Percentiles rank a stretch among this genome's conserved stretches.
phyloP scores from a whole-genome alignment of 2,113 vertebrate genomes.

The Erythrocercus mccallii region DNA sequence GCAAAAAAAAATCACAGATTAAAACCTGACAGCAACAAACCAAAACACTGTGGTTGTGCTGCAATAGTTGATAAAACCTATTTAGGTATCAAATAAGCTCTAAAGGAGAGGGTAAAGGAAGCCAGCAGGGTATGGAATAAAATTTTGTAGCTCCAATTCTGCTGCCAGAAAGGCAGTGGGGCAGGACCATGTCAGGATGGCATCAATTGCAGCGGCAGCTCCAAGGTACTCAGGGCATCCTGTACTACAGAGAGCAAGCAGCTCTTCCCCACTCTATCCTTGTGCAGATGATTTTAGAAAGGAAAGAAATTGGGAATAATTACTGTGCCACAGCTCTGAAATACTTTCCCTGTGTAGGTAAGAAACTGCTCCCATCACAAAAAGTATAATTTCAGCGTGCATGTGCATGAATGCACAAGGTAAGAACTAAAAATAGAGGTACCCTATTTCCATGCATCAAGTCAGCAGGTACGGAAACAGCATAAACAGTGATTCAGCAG shows the following conservation, averaged over 20 bases:
- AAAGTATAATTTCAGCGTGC: not conserved
- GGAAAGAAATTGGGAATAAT: not conserved
- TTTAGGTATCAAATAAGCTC: not conserved
- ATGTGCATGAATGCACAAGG: constrained; percentile 38
- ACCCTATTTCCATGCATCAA: constrained; percentile 17
- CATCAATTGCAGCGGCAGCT: rapidly evolving
- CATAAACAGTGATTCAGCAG: constrained; percentile 58
- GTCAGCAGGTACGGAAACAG: constrained; percentile 44
- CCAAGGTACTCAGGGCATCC: rapidly evolving
- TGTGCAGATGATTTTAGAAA: not conserved
- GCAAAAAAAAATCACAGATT: not conserved
- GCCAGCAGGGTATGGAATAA: not conserved
- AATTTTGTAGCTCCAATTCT: not conserved
- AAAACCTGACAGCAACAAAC: not conserved
- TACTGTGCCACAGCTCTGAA: not conserved
- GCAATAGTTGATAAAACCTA: not conserved
- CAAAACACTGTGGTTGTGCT: not conserved
- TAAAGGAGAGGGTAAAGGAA: not conserved
- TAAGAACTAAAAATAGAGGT: constrained; percentile 51
- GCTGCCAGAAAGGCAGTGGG: not conserved
- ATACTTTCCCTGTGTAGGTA: not conserved
- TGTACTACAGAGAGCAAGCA: not conserved
- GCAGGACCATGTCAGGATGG: rapidly evolving
- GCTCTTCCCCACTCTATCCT: not conserved
- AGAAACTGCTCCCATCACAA: not conserved